Percentiles rank a stretch among this genome's conserved stretches.
Evolutionary conservation across 2,113 vertebrate species (phyloP).

Genomic region (Lipophrys pholis): DNA sequence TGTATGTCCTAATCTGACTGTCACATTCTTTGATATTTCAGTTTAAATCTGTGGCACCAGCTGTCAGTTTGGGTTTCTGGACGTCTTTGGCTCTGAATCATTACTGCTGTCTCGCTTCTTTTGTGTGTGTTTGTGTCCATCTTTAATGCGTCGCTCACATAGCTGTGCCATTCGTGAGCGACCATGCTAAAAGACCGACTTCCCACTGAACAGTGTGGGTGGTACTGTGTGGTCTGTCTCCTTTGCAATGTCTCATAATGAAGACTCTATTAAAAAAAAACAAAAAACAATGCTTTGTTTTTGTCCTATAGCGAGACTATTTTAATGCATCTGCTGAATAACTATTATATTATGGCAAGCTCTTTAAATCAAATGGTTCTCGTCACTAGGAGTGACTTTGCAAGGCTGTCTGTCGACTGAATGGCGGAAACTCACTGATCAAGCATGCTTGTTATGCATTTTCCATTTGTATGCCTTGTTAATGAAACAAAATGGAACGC

Average conservation of each 20-base stretch:
- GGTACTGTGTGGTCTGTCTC: not conserved
- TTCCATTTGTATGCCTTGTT: conserved; percentile 11
- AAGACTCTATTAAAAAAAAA: not conserved
- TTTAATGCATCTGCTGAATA: not conserved
- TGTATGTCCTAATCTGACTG: conserved; percentile 10
- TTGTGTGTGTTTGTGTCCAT: not conserved
- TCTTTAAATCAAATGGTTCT: not conserved
- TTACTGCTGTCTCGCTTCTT: not conserved
- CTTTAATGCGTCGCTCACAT: not conserved
- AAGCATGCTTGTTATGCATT: conserved; percentile 19
- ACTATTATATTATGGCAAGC: too few species aligned
- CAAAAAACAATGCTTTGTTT: not conserved
- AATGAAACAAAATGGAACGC: conserved; percentile 3
- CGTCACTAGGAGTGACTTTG: conserved; percentile 5
- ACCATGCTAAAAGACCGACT: not conserved
- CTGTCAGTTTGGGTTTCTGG: conserved; percentile 7
- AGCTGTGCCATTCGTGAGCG: not conserved
- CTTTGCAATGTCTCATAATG: not conserved
- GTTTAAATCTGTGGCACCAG: not conserved
- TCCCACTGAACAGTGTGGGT: not conserved
- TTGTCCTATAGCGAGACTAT: not conserved
- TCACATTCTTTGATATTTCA: not conserved
- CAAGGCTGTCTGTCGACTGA: conserved; percentile 16
- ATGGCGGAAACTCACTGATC: conserved; percentile 8
- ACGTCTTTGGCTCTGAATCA: not conserved